phyloP scores from a whole-genome alignment of 2,113 vertebrate genomes.

The Equus przewalskii region DNA sequence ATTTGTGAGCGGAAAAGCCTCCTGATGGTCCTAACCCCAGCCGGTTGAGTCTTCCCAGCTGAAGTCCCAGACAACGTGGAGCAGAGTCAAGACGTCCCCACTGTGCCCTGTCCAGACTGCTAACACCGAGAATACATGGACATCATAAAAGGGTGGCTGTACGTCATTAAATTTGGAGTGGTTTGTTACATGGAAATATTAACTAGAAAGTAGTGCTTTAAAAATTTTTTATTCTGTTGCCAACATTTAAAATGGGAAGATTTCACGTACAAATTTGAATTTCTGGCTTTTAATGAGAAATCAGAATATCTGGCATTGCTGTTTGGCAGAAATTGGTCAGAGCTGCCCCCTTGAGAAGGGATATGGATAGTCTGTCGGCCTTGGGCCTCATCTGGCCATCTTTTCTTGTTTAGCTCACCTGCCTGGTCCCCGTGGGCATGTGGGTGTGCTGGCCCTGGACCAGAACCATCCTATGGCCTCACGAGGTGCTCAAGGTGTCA shows the following conservation, averaged over 20 bases:
- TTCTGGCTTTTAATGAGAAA: conserved; percentile 63
- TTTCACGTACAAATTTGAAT: conserved; percentile 52
- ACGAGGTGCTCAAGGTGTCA: neutral
- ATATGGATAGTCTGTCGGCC: neutral
- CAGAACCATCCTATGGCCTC: neutral
- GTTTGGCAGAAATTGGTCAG: neutral
- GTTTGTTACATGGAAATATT: conserved; percentile 62
- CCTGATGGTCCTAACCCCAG: conserved; percentile 19
- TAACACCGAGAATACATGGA: conserved; percentile 33
- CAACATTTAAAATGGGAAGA: conserved; percentile 60
- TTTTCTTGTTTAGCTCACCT: neutral
- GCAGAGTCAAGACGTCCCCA: conserved; percentile 33
- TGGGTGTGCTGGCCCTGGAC: neutral
- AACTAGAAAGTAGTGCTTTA: conserved; percentile 56
- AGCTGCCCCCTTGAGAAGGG: neutral
- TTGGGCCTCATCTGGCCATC: neutral
- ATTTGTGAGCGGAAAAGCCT: conserved; percentile 52
- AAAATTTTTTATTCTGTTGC: neutral
- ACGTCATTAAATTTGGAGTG: conserved; percentile 55
- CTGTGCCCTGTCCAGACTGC: conserved; percentile 5
- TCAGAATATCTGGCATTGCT: conserved; percentile 37
- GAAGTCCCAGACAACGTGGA: conserved; percentile 18
- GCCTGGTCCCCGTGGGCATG: neutral
- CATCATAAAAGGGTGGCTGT: conserved; percentile 55
- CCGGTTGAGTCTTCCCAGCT: conserved; percentile 68